A percentile compares a stretch with the other conserved stretches of the same genome.
Conservation (phyloP, 1,140 invertebrate genomes). For the Laupala kohalensis region DNA sequence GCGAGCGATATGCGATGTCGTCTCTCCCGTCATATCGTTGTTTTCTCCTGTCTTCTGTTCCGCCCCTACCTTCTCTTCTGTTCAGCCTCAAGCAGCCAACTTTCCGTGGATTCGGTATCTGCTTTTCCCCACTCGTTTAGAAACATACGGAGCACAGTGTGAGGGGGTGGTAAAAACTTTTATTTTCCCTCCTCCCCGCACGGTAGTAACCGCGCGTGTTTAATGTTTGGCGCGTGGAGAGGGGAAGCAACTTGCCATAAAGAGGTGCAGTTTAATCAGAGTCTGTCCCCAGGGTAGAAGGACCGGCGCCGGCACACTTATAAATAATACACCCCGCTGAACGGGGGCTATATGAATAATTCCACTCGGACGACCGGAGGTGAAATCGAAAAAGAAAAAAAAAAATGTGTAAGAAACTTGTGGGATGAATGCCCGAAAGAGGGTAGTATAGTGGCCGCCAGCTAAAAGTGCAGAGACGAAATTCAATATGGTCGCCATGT, state of each 20-base stretch:
- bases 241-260: background rate
- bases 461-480: too few species aligned
- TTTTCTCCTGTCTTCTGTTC: too few species aligned
- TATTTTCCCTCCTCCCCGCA: background rate
- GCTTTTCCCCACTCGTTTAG: too few species aligned
- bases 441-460: too few species aligned
- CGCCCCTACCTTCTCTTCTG: too few species aligned
- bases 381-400: background rate
- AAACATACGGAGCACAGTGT: background rate
- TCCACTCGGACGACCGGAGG: background rate
- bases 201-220: background rate
- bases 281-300: background rate
- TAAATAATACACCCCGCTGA: background rate
- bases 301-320: background rate
- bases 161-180: background rate
- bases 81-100: too few species aligned
- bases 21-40: background rate
- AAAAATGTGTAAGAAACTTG: too few species aligned
- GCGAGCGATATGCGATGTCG: too few species aligned
- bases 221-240: background rate
- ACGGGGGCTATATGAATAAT: background rate
- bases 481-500: too few species aligned
- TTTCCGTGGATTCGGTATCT: background rate
- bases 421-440: too few species aligned
- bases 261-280: background rate